These are phyloP conservation scores for Campylorhamphus procurvoides DNA, from an alignment of 2,113 vertebrate genomes.

Conservation along the genomic window DNA sequence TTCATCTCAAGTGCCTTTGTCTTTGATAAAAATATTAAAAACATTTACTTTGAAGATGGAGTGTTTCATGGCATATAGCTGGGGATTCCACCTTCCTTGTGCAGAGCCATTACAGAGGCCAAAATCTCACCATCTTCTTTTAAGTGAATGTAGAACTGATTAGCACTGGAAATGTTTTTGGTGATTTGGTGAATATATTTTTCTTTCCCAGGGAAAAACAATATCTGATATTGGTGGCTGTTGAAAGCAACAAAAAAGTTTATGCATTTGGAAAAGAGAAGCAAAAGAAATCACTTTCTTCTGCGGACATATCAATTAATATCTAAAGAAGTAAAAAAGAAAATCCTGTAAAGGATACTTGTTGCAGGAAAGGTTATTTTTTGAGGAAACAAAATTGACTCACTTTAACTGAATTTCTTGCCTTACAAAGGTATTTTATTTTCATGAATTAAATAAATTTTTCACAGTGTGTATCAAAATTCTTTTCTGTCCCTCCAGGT, in stretches of 20 bases:
- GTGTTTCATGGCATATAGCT: rapidly evolving
- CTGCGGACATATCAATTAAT: not conserved
- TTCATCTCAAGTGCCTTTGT: constrained; percentile 25
- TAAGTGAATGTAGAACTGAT: not conserved
- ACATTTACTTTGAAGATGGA: not conserved
- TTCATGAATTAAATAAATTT: constrained; percentile 5
- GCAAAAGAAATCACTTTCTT: not conserved
- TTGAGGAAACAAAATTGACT: not conserved
- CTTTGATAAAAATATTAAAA: constrained; percentile 37
- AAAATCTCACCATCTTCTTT: not conserved
- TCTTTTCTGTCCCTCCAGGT: not conserved
- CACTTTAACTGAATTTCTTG: not conserved
- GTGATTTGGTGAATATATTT: not conserved
- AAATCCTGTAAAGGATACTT: not conserved
- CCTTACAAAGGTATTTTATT: not conserved
- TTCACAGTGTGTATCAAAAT: not conserved
- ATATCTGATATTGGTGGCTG: not conserved
- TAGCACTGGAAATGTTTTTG: not conserved
- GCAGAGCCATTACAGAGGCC: not conserved
- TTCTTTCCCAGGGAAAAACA: not conserved
- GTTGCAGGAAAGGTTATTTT: not conserved
- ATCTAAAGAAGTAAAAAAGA: not conserved
- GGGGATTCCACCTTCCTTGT: not conserved
- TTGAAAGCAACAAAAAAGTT: not conserved
- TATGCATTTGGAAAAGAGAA: not conserved